Evolutionary conservation across 2,113 vertebrate genomes (phyloP).

Genomic region (Lonchura striata): DNA sequence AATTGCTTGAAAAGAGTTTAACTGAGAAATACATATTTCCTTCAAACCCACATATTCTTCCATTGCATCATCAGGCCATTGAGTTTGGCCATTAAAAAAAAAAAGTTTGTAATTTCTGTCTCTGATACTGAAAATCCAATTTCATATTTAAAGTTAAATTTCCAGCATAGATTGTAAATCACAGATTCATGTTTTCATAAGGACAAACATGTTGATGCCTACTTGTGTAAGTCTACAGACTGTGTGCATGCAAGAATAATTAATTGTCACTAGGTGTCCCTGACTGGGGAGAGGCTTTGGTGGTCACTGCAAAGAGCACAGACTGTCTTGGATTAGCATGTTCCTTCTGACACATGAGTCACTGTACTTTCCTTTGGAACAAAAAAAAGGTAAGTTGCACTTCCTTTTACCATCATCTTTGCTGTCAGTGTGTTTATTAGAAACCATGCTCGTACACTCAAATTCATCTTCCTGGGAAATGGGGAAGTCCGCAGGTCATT

Average conservation of each 20-base stretch:
- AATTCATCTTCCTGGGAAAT: slow-evolving; percentile 38
- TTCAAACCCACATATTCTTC: background rate
- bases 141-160: background rate
- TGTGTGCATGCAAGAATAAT: background rate
- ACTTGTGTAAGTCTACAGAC: background rate
- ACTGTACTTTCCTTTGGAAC: slow-evolving; percentile 40
- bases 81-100: background rate
- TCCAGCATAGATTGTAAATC: background rate
- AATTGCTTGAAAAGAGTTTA: background rate
- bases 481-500: background rate
- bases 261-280: background rate
- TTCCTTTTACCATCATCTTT: slow-evolving; percentile 21
- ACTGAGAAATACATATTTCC: background rate
- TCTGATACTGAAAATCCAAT: background rate
- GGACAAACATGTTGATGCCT: background rate
- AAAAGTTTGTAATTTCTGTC: background rate
- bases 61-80: background rate
- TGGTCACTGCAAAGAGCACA: background rate
- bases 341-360: slow-evolving; percentile 35
- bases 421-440: slow-evolving; percentile 16
- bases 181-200: background rate
- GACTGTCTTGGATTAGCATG: background rate
- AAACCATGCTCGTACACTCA: background rate
- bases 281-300: background rate
- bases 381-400: background rate